phyloP scores from a whole-genome alignment of 1,140 invertebrate genomes.

The Pseudoatta argentina region DNA sequence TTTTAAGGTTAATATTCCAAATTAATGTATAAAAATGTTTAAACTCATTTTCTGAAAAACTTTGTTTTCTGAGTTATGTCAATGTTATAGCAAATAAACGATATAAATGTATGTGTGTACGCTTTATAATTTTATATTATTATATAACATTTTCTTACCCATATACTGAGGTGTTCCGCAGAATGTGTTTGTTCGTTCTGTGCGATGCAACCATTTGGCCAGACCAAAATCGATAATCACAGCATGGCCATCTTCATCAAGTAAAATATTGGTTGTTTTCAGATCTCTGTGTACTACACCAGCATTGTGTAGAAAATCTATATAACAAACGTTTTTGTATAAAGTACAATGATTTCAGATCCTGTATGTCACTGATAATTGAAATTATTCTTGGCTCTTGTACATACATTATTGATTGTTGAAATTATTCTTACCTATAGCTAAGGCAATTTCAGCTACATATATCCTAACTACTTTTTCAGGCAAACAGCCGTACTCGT shows the following conservation, averaged over 20 bases:
- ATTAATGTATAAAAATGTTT: no score
- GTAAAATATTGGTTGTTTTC: conserved; percentile 96
- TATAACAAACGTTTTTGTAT: conserved; percentile 70
- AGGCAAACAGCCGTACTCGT: conserved; percentile 90
- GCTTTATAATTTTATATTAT: background rate
- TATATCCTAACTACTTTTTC: conserved; percentile 93
- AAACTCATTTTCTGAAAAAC: no score
- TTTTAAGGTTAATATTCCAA: no score
- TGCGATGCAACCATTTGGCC: conserved; percentile 94
- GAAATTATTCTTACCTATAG: conserved; percentile 89
- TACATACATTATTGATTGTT: background rate
- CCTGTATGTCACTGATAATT: background rate
- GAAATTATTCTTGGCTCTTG: conserved; percentile 74
- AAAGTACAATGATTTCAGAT: background rate
- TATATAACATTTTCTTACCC: conserved; percentile 87
- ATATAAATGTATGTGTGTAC: background rate
- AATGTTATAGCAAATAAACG: no score
- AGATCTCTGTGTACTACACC: conserved; percentile 96
- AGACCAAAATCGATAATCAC: conserved; percentile 97
- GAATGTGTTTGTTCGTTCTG: conserved; percentile 92
- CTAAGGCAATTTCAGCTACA: conserved; percentile 93
- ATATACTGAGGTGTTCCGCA: conserved; percentile 97
- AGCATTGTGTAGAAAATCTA: conserved; percentile 97
- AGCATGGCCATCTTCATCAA: conserved; percentile 92
- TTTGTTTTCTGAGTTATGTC: no score